Evolutionary conservation across 2,888 invertebrate genomes (phyloP).

Genomic region (Anoncus sp.): DNA sequence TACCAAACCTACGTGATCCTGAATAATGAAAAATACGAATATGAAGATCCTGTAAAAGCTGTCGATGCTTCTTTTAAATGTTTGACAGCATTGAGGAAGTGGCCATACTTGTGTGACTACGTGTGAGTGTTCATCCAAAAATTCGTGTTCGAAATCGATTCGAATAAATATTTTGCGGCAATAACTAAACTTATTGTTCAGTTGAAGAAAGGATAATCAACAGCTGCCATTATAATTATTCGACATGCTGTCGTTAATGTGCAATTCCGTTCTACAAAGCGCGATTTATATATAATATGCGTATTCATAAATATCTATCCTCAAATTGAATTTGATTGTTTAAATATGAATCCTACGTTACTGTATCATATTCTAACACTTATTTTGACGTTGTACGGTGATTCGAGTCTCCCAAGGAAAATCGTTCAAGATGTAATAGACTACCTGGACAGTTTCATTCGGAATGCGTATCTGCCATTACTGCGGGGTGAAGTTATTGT

Average conservation of each 20-base stretch:
- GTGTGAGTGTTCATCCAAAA: constrained; percentile 2
- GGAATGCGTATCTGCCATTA: constrained; percentile 31
- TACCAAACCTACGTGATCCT: not conserved
- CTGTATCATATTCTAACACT: constrained; percentile 13
- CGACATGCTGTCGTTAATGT: too few relatives aligned
- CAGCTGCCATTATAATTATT: too few relatives aligned
- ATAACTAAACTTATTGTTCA: too few relatives aligned
- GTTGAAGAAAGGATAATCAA: too few relatives aligned
- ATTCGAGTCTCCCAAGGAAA: constrained; percentile 32
- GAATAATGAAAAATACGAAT: not conserved
- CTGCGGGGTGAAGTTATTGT: not conserved
- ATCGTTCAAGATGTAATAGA: constrained; percentile 40
- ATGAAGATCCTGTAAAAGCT: not conserved
- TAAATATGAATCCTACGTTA: not conserved
- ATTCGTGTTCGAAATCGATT: not conserved
- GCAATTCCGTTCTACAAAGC: too few relatives aligned
- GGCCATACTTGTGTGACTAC: constrained; percentile 17
- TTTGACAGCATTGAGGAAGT: not conserved
- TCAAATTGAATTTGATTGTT: not conserved
- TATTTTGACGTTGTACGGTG: constrained; percentile 30
- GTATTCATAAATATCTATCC: too few relatives aligned
- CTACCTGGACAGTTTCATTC: constrained; percentile 14
- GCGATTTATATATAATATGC: too few relatives aligned
- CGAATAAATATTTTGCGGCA: not conserved
- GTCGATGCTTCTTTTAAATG: constrained; percentile 12